phyloP scores from a whole-genome alignment of 2,888 invertebrate species.

The Noctua comes region DNA sequence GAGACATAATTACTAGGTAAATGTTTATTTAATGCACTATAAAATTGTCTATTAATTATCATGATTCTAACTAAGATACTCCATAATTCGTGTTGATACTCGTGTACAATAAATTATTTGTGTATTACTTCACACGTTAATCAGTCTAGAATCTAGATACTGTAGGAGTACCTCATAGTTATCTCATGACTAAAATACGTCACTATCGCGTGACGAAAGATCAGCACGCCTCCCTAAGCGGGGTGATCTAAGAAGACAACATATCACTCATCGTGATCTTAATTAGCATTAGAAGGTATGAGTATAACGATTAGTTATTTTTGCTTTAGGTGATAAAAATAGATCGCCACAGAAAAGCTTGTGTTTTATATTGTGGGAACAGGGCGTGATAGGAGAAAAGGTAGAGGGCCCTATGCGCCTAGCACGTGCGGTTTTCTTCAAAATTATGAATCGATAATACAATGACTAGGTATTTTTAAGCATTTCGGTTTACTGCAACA shows the following conservation, averaged over 20 bases:
- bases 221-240: background rate
- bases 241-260: background rate
- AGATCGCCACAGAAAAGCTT: background rate
- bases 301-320: slow-evolving; percentile 28
- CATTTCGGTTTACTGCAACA: background rate
- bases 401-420: background rate
- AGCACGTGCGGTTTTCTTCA: background rate
- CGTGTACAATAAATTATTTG: background rate
- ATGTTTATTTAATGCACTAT: background rate
- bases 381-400: background rate
- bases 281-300: slow-evolving; percentile 12
- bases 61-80: background rate
- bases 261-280: slow-evolving; percentile 25
- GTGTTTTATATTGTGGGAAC: background rate
- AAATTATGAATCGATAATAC: background rate
- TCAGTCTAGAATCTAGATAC: background rate
- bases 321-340: slow-evolving; percentile 13
- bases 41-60: background rate
- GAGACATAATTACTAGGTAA: no score
- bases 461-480: background rate
- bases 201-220: slow-evolving; percentile 21
- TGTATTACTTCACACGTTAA: background rate
- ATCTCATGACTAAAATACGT: slow-evolving; percentile 1
- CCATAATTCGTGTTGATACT: background rate
- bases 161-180: background rate